A percentile compares a stretch with the other conserved stretches of the same genome.
Conservation (phyloP, 2,797 vertebrate genomes). For the Acanthis flammea region DNA sequence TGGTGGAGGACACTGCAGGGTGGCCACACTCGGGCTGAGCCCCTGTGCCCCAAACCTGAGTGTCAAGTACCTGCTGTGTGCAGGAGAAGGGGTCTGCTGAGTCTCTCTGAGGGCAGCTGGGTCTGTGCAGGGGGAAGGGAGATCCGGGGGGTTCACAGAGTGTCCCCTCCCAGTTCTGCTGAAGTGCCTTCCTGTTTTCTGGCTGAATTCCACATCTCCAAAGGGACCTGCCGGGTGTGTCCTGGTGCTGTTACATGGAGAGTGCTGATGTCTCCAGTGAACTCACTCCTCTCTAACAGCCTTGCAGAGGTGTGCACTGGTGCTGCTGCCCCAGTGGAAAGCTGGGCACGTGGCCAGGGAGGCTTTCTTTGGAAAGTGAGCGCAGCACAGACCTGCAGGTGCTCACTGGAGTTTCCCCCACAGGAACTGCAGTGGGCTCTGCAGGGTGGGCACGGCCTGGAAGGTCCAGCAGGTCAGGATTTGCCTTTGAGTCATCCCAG, state of each 20-base stretch:
- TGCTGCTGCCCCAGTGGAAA: background rate
- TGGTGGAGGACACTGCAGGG: background rate
- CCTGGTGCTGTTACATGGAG: background rate
- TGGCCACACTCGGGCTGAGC: background rate
- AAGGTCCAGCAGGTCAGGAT: background rate
- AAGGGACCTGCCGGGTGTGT: background rate
- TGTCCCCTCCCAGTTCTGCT: background rate
- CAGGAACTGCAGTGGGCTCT: background rate
- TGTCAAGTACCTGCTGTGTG: background rate
- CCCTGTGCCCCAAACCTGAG: background rate
- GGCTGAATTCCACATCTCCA: background rate
- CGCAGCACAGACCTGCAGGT: background rate
- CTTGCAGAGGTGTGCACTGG: background rate
- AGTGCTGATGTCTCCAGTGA: background rate
- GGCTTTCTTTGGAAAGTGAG: background rate
- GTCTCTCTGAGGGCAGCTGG: background rate
- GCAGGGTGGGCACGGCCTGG: background rate
- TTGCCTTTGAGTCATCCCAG: background rate
- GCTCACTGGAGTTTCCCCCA: accelerated
- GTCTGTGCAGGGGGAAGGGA: accelerated
- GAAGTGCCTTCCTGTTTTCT: background rate
- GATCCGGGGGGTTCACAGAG: background rate
- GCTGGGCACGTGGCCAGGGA: background rate
- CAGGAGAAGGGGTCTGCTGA: background rate
- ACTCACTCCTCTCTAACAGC: background rate